A percentile compares a stretch with the other conserved stretches of the same genome.
These are phyloP conservation scores for Bergia sp. DNA, from an alignment of 92 coral and sea anemone genomes.

Conservation along the genomic window DNA sequence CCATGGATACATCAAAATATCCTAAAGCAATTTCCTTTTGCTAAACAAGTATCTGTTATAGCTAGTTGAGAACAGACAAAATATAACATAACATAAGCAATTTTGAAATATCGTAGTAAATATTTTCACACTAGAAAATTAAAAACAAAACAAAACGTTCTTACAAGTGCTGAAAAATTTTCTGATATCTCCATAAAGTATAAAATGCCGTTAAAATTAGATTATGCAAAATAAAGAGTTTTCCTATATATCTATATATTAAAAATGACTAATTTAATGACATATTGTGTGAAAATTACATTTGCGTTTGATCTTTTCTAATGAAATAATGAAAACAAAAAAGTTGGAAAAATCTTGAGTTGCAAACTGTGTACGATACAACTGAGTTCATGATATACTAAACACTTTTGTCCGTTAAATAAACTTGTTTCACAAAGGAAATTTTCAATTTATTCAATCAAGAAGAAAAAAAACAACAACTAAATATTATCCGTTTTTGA, in stretches of 20 bases:
- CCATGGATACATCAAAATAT: slow-evolving; percentile 20
- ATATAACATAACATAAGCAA: not conserved
- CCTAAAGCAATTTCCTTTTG: slow-evolving; percentile 11
- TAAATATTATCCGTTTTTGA: not conserved
- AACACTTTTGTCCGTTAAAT: not conserved
- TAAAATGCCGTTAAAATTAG: not conserved
- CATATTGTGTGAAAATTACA: too few relatives aligned
- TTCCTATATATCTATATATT: too few relatives aligned
- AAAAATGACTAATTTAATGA: too few relatives aligned
- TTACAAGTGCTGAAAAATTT: too few relatives aligned
- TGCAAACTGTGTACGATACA: not conserved
- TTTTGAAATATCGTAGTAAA: not conserved
- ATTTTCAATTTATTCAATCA: not conserved
- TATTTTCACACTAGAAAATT: not conserved
- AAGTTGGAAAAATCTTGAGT: not conserved
- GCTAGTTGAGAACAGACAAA: not conserved
- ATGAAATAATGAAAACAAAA: too few relatives aligned
- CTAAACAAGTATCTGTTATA: slow-evolving; percentile 14
- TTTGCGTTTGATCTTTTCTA: not conserved
- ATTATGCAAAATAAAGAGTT: too few relatives aligned
- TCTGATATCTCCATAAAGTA: not conserved
- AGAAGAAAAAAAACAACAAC: not conserved
- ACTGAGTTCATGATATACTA: not conserved
- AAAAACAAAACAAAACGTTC: not conserved
- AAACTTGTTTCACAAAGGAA: too few relatives aligned